A percentile compares a stretch with the other conserved stretches of the same genome.
Evolutionary conservation across 2,888 invertebrate genomes (phyloP).

Genomic region (Drosophila mercatorum): DNA sequence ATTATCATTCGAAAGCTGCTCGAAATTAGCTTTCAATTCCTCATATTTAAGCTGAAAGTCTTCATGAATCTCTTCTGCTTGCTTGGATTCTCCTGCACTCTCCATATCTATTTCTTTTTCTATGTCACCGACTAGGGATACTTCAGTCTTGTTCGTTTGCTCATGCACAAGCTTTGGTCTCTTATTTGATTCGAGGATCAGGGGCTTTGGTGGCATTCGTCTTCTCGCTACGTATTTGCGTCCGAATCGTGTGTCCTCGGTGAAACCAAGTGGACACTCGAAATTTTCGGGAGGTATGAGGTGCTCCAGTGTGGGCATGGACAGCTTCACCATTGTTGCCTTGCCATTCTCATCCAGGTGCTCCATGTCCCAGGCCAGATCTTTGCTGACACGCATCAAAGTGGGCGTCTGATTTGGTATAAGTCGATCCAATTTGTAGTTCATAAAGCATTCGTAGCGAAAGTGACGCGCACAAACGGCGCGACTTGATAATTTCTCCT

Average conservation of each 20-base stretch:
- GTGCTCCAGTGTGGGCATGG: conserved; percentile 55
- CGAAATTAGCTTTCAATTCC: conserved; percentile 24
- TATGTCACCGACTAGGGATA: not conserved
- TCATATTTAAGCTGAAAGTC: conserved; percentile 37
- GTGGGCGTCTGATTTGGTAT: conserved; percentile 85
- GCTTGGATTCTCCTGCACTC: not conserved
- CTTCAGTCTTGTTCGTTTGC: not conserved
- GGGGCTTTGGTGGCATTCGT: conserved; percentile 24
- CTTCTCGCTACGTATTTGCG: conserved; percentile 25
- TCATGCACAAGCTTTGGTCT: conserved; percentile 6
- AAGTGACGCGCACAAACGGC: conserved; percentile 86
- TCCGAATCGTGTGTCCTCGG: conserved; percentile 27
- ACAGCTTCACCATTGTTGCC: conserved; percentile 54
- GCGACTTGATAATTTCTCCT: conserved; percentile 85
- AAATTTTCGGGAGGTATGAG: conserved; percentile 74
- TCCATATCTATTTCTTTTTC: not conserved
- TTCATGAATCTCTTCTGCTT: not conserved
- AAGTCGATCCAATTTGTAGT: conserved; percentile 85
- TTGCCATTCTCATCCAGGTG: conserved; percentile 57
- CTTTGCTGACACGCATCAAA: conserved; percentile 74
- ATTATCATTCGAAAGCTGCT: conserved; percentile 35
- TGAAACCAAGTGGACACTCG: conserved; percentile 62
- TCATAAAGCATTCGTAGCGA: conserved; percentile 85
- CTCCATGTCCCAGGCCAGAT: conserved; percentile 74
- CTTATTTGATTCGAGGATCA: conserved; percentile 20